Evolutionary conservation across 2,888 invertebrate genomes (phyloP), one percentile per base, ranked within the genome.

Genomic region (Mimachlamys varia): DNA sequence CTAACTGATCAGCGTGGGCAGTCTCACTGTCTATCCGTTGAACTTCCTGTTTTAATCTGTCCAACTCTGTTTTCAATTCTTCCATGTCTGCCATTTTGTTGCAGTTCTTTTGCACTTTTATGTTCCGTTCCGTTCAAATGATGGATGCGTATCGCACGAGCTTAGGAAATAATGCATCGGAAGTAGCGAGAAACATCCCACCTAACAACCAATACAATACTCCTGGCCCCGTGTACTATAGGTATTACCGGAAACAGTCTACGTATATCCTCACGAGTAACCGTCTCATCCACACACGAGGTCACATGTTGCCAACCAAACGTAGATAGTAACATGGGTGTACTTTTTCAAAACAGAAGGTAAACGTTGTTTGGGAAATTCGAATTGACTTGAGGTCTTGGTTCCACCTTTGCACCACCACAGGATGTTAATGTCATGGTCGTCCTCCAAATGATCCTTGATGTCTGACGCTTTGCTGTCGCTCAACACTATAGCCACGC

Each of bases 141-240:
- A 58, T 58, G 50, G 7, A 15, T 5, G 19, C 58, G 22, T 22
- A 58, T 15, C 19, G 22, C 19, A 58, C 58, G 22, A 22, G 19
- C 4, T 58, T 58, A 10, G 5, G 58, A 22, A 58, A 19, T 58
- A 22, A 22, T 15, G 58, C 58, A 58, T 19, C 58, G 58, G 58
- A 58, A 58, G 58, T 58, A 58, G 58, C 58, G 58, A 58, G 58
- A 58, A 58, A 58, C 58, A 58, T 22, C 58, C 58, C 58, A 58
- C 58, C 12, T 58, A 58, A 58, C 58, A 58, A 17, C 58, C 19
- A 19, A 58, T 58, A 58, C 58, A 58, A 15, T 5, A 58, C 15
- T 22, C 19, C 58, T 58, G 22, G 58, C 22, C 22, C 10, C 22
- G 58, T 58, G 22, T 22, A 15, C 22, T 58, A 58, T 5, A 58